A percentile compares a stretch with the other conserved stretches of the same genome.
phyloP scores from a whole-genome alignment of 2,113 vertebrate species.

The Cygnus buccinator region DNA sequence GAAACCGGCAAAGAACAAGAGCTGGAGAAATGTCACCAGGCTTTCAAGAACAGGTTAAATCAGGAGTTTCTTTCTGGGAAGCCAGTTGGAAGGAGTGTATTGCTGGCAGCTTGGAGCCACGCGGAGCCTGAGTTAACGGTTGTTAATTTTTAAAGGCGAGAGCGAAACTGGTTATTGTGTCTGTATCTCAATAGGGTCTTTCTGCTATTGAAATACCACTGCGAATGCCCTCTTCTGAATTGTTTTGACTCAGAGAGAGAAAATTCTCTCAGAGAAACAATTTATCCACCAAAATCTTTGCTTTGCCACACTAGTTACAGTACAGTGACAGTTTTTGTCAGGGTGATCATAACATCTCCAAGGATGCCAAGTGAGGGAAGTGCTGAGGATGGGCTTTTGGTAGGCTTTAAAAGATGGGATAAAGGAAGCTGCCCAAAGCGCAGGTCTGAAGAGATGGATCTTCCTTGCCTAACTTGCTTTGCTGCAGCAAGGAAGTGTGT shows the following conservation, averaged over 20 bases:
- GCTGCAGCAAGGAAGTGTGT: neutral
- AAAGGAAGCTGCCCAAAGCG: neutral
- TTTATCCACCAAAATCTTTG: neutral
- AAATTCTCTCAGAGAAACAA: neutral
- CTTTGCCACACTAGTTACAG: neutral
- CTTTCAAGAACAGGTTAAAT: slow-evolving; percentile 54
- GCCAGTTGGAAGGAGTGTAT: slow-evolving; percentile 43
- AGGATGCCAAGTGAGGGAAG: neutral
- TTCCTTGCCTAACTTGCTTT: neutral
- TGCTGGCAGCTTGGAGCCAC: slow-evolving; percentile 49
- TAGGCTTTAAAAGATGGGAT: neutral
- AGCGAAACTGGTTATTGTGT: slow-evolving; percentile 37
- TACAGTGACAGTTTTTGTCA: neutral
- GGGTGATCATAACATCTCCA: rapidly evolving
- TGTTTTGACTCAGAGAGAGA: slow-evolving; percentile 23
- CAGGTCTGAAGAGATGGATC: neutral
- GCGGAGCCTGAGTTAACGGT: slow-evolving; percentile 44
- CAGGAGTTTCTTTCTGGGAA: slow-evolving; percentile 50
- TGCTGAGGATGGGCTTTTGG: neutral
- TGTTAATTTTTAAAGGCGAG: slow-evolving; percentile 73
- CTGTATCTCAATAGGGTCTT: slow-evolving; percentile 48
- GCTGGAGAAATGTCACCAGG: neutral
- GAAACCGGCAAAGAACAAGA: neutral
- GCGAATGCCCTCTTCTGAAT: slow-evolving; percentile 18
- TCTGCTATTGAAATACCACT: slow-evolving; percentile 35